phyloP scores from a whole-genome alignment of 2,888 invertebrate genomes.

The Drosophila rellima region DNA sequence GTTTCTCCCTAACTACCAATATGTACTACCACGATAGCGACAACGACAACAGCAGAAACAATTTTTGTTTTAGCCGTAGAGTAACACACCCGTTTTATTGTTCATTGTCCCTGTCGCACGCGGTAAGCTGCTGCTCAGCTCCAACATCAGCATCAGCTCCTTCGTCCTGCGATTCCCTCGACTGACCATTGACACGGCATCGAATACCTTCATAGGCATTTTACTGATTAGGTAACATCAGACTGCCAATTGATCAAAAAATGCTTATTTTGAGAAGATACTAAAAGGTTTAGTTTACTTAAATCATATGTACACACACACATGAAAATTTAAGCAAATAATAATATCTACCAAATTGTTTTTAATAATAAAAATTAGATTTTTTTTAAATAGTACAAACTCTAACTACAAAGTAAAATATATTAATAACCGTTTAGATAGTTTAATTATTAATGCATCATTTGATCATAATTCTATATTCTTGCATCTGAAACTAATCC shows the following conservation, averaged over 20 bases:
- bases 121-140: slow-evolving; percentile 20
- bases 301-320: too few relatives aligned
- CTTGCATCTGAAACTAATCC: neutral
- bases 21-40: slow-evolving; percentile 27
- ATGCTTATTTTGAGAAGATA: too few relatives aligned
- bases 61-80: slow-evolving; percentile 77
- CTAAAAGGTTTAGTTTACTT: too few relatives aligned
- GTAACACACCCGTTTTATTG: slow-evolving; percentile 81
- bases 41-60: slow-evolving; percentile 44
- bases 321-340: too few relatives aligned
- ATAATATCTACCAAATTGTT: too few relatives aligned
- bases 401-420: too few relatives aligned
- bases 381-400: too few relatives aligned
- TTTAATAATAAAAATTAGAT: too few relatives aligned
- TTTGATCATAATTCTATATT: neutral
- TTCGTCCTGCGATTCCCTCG: slow-evolving; percentile 14
- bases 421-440: too few relatives aligned
- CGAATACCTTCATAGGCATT: slow-evolving; percentile 3
- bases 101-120: slow-evolving; percentile 42
- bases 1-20: slow-evolving; percentile 20
- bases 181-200: slow-evolving; percentile 29
- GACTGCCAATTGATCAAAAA: neutral
- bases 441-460: neutral
- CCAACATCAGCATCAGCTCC: slow-evolving; percentile 1
- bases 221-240: slow-evolving; percentile 5